A percentile compares a stretch with the other conserved stretches of the same genome.
Conservation (phyloP, 2,888 invertebrate genomes). For the Tuberolachnus salignus region DNA sequence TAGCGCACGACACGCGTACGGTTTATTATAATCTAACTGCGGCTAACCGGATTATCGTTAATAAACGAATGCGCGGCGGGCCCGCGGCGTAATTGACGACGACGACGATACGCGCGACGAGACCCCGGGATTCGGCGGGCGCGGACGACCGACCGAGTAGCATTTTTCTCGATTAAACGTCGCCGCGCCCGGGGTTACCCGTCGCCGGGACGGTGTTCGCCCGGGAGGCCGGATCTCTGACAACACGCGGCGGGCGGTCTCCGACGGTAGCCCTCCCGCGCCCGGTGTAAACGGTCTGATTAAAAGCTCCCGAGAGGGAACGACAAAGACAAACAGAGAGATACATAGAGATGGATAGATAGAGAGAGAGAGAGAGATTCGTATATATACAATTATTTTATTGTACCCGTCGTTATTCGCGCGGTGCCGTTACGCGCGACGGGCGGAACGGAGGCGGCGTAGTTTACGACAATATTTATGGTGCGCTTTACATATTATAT, state of each 20-base stretch:
- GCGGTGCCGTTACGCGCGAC: constrained; percentile 34
- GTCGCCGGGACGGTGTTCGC: not conserved
- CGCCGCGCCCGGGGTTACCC: not conserved
- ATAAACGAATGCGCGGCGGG: not conserved
- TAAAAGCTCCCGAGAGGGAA: constrained; percentile 31
- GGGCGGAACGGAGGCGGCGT: not conserved
- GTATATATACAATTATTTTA: too few species aligned
- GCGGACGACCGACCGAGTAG: constrained; percentile 32
- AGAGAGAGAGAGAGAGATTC: not conserved
- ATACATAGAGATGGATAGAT: too few species aligned
- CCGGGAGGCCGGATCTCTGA: constrained; percentile 11
- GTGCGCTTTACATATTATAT: too few species aligned
- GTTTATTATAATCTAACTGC: not conserved
- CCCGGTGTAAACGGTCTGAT: constrained; percentile 52
- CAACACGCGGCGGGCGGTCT: constrained; percentile 50
- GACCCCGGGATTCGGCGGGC: constrained; percentile 27
- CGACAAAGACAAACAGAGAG: not conserved
- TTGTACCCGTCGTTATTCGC: not conserved
- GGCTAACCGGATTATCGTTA: constrained; percentile 53
- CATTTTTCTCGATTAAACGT: constrained; percentile 55
- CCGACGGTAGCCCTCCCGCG: not conserved
- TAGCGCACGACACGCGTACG: constrained; percentile 1
- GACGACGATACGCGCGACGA: not conserved
- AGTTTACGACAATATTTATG: too few species aligned
- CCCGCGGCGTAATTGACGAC: not conserved